Evolutionary conservation across 1,140 invertebrate genomes (phyloP).

Genomic region (Matsumurasca onukii): DNA sequence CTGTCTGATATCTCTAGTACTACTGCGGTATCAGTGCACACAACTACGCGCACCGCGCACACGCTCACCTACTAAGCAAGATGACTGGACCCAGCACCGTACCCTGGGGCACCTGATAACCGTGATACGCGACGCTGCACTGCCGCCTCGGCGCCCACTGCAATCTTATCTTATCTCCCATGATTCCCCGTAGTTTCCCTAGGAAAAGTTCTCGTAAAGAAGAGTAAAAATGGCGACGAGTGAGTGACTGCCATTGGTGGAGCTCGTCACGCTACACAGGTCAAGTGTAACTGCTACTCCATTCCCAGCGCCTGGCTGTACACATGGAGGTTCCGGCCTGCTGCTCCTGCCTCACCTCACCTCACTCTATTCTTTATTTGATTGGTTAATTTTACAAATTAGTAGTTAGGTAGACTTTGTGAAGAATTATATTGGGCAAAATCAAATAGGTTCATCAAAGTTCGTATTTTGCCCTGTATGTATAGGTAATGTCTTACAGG

Average conservation of each 20-base stretch:
- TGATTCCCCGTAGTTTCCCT: not conserved
- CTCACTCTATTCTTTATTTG: too few species aligned
- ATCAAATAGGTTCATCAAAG: too few species aligned
- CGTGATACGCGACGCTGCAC: not conserved
- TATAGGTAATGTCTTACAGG: too few species aligned
- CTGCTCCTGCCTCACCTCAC: too few species aligned
- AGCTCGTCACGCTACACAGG: not conserved
- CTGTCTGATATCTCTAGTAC: too few species aligned
- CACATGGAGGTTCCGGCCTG: too few species aligned
- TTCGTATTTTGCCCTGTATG: too few species aligned
- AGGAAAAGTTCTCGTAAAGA: not conserved
- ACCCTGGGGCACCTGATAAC: slow-evolving; percentile 10
- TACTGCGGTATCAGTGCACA: not conserved
- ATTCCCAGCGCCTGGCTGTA: too few species aligned
- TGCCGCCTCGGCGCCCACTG: not conserved
- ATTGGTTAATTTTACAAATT: too few species aligned
- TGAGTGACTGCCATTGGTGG: slow-evolving; percentile 11
- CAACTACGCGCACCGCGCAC: not conserved
- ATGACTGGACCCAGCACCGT: too few species aligned
- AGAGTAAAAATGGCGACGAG: slow-evolving; percentile 10
- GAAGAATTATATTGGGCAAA: too few species aligned
- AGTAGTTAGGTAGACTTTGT: too few species aligned
- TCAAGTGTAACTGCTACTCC: slow-evolving; percentile 23
- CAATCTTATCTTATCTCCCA: slow-evolving; percentile 3
- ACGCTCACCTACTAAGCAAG: not conserved